These are phyloP conservation scores for Tragelaphus strepsiceros DNA, from an alignment of 2,113 vertebrate species.

Conservation along the genomic window DNA sequence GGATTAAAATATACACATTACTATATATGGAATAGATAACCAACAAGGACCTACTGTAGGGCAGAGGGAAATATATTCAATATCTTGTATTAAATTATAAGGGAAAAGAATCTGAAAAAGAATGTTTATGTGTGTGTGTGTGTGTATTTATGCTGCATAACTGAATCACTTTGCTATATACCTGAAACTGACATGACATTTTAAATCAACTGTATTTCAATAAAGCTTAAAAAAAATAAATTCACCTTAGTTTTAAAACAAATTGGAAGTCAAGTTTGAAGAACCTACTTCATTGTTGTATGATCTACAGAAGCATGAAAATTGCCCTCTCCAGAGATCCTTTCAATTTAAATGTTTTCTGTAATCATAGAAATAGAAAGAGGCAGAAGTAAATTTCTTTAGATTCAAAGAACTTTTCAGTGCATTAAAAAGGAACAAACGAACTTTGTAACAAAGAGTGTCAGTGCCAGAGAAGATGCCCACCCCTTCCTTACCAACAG, in stretches of 20 bases:
- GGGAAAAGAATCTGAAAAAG: background rate
- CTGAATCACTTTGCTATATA: background rate
- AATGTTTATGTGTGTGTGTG: background rate
- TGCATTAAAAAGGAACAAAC: constrained; percentile 13
- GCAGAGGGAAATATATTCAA: background rate
- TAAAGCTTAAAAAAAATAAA: background rate
- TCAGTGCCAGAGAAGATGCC: background rate
- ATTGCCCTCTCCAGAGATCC: background rate
- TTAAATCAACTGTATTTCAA: background rate
- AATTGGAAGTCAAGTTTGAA: background rate
- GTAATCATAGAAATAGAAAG: background rate
- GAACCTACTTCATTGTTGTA: background rate
- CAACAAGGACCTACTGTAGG: background rate
- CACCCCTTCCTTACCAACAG: background rate
- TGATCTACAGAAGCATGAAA: background rate
- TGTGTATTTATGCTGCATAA: background rate
- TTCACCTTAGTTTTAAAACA: background rate
- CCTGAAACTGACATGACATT: background rate
- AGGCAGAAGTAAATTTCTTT: constrained; percentile 52
- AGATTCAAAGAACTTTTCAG: constrained; percentile 44
- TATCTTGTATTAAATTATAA: background rate
- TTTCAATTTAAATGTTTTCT: constrained; percentile 58
- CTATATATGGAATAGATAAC: background rate
- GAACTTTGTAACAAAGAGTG: background rate
- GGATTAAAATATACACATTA: background rate